A percentile compares a stretch with the other conserved stretches of the same genome.
phyloP scores from a whole-genome alignment of 2,113 vertebrate genomes.

The Indicator indicator region DNA sequence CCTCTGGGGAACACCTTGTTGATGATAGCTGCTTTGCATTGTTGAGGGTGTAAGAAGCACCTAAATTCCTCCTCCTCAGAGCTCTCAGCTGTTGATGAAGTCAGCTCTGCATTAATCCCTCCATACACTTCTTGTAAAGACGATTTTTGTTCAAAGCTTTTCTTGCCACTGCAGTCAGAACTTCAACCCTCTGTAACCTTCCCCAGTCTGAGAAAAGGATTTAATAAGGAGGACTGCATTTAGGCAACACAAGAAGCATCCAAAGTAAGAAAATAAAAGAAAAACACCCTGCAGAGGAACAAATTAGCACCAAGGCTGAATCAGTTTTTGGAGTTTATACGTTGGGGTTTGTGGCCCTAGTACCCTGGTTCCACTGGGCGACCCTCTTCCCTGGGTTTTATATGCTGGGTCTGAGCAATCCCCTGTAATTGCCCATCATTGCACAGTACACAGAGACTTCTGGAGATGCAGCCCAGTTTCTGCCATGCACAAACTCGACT shows the following conservation, averaged over 20 bases:
- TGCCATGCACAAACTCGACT: not conserved
- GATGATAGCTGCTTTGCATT: slow-evolving; percentile 61
- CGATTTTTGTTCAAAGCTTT: slow-evolving; percentile 51
- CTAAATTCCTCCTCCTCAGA: slow-evolving; percentile 54
- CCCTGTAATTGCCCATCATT: not conserved
- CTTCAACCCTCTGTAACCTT: not conserved
- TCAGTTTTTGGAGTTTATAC: not conserved
- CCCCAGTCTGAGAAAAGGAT: not conserved
- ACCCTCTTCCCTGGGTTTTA: not conserved
- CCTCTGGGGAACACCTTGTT: slow-evolving; percentile 65
- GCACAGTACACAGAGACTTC: not conserved
- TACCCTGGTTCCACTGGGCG: too few species aligned
- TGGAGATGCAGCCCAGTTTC: not conserved
- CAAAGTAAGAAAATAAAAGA: not conserved
- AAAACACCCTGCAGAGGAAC: not conserved
- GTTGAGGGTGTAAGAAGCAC: slow-evolving; percentile 55
- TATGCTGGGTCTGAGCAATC: not conserved
- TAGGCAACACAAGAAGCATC: not conserved
- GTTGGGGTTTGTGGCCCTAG: fast-evolving
- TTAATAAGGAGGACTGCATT: not conserved
- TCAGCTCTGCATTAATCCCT: slow-evolving; percentile 53
- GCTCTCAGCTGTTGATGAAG: slow-evolving; percentile 53
- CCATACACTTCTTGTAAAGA: not conserved
- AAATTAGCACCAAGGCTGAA: not conserved
- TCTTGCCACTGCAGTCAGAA: not conserved